phyloP scores from a whole-genome alignment of 2,113 vertebrate species.

The Limnothrissa miodon region DNA sequence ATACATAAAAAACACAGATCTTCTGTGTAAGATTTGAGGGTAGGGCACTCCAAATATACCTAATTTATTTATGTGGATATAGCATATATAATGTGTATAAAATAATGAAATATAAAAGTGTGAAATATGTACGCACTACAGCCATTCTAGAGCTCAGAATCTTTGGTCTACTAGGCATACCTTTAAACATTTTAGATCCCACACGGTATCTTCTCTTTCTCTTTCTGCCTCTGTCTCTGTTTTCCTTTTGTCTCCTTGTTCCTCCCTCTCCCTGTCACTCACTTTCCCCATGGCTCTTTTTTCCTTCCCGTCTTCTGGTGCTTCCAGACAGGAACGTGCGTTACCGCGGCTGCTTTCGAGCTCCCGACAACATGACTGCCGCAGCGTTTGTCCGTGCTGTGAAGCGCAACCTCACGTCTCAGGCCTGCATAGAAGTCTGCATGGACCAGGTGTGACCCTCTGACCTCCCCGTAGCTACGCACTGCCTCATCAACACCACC shows the following conservation, averaged over 20 bases:
- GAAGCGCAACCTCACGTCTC: constrained; percentile 76
- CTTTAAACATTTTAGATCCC: background rate
- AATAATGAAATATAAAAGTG: background rate
- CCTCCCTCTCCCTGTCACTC: background rate
- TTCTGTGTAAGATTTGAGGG: background rate
- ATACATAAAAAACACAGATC: too few species aligned
- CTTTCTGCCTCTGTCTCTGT: background rate
- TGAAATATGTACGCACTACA: too few species aligned
- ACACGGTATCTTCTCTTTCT: background rate
- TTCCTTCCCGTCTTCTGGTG: background rate
- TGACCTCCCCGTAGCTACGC: background rate
- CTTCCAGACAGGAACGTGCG: constrained; percentile 75
- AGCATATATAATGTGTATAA: background rate
- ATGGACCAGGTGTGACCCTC: constrained; percentile 76
- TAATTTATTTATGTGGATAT: background rate
- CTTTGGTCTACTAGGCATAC: background rate
- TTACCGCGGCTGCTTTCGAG: constrained; percentile 80
- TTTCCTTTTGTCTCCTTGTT: background rate
- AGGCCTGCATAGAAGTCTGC: constrained; percentile 80
- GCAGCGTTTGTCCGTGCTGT: constrained; percentile 68
- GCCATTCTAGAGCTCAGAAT: too few species aligned
- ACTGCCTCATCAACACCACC: background rate
- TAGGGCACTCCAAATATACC: background rate
- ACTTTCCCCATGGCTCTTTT: background rate
- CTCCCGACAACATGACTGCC: constrained; percentile 73